Conservation (phyloP, 2,888 invertebrate genomes). For the Epicampocera succincta region DNA sequence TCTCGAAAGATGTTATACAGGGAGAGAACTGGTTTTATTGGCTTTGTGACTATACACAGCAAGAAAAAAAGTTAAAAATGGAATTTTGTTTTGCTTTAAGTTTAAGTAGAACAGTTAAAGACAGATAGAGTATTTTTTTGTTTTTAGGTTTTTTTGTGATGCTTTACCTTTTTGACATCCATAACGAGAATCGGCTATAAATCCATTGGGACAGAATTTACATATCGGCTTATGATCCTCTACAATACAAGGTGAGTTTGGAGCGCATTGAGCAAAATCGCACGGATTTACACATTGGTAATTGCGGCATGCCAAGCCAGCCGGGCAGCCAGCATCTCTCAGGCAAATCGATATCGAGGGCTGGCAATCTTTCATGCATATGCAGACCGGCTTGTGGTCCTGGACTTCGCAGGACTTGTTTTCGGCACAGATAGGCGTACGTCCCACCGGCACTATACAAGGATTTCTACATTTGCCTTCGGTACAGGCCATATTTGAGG, state of each 20-base stretch:
- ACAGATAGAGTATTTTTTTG: conserved; percentile 73
- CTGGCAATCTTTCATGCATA: conserved; percentile 93
- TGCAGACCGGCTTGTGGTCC: conserved; percentile 92
- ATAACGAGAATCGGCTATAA: conserved; percentile 94
- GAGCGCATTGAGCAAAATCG: conserved; percentile 91
- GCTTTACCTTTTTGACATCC: conserved; percentile 98
- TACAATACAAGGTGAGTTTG: conserved; percentile 93
- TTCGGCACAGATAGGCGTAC: conserved; percentile 87
- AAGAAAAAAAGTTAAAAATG: conserved; percentile 58
- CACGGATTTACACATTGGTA: conserved; percentile 96
- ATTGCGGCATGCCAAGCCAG: conserved; percentile 91
- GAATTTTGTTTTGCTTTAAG: conserved; percentile 61
- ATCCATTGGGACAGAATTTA: conserved; percentile 97
- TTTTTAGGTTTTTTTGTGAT: conserved; percentile 74
- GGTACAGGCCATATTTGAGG: conserved; percentile 92
- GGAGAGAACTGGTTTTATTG: conserved; percentile 44
- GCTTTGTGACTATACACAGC: conserved; percentile 65
- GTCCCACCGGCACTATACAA: conserved; percentile 85
- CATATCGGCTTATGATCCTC: conserved; percentile 97
- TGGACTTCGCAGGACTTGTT: conserved; percentile 94
- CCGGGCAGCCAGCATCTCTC: conserved; percentile 93
- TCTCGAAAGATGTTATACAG: conserved; percentile 18
- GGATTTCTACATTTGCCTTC: conserved; percentile 93
- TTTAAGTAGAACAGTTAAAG: conserved; percentile 67
- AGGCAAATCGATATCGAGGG: conserved; percentile 93